Conservation (phyloP, 2,888 invertebrate species). For the Tetragonula carbonaria region DNA sequence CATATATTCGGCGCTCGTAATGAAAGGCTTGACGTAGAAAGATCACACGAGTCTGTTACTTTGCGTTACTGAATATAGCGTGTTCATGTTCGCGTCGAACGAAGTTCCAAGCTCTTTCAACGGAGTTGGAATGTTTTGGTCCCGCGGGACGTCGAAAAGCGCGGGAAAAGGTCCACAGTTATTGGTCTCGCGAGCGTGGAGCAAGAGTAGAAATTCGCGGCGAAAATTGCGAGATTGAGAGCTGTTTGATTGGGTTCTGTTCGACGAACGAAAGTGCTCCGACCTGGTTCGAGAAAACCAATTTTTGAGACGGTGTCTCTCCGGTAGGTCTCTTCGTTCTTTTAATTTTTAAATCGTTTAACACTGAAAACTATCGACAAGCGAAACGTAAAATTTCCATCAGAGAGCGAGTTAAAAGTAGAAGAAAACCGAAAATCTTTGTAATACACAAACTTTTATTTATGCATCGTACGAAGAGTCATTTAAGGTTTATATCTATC, state of each 20-base stretch:
- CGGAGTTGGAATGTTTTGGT: constrained; percentile 31
- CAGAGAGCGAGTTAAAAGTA: too few species aligned
- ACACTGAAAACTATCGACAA: too few species aligned
- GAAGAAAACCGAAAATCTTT: too few species aligned
- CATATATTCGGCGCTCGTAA: too few species aligned
- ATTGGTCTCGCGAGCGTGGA: constrained; percentile 23
- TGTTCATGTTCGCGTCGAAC: constrained; percentile 5
- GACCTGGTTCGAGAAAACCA: not conserved
- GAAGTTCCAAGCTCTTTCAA: constrained; percentile 4
- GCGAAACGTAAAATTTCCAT: too few species aligned
- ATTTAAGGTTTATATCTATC: too few species aligned
- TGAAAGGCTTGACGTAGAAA: too few species aligned
- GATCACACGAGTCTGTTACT: too few species aligned
- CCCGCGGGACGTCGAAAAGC: constrained; percentile 25
- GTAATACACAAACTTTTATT: too few species aligned
- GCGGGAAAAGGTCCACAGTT: not conserved
- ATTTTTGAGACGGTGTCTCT: not conserved
- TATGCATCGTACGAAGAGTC: too few species aligned
- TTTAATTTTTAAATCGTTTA: not conserved
- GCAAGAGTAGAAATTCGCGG: constrained; percentile 22
- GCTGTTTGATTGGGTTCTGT: constrained; percentile 29
- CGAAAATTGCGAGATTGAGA: constrained; percentile 14
- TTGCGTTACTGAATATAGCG: too few species aligned
- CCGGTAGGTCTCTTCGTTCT: too few species aligned
- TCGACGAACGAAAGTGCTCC: constrained; percentile 11